Evolutionary conservation across 1,140 invertebrate species (phyloP).

Genomic region (Sinonovacula constricta): DNA sequence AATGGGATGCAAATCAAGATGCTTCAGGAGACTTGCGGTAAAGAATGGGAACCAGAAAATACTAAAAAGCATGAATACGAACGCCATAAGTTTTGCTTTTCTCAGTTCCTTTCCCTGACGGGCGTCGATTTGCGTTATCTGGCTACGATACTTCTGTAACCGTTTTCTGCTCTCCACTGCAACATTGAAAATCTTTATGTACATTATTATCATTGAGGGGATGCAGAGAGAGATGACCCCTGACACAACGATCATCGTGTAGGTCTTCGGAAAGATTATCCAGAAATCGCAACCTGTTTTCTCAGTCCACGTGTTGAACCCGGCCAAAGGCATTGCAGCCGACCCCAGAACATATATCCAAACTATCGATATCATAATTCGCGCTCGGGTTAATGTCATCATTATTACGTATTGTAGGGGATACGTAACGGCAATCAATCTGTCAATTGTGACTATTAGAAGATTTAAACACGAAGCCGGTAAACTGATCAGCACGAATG

Average conservation of each 20-base stretch:
- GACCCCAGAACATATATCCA: background rate
- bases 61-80: slow-evolving; percentile 1
- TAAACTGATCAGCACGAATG: slow-evolving; percentile 4
- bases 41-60: slow-evolving; percentile 17
- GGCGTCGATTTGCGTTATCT: background rate
- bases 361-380: background rate
- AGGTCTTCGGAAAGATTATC: background rate
- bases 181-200: slow-evolving; percentile 2
- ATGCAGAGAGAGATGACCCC: background rate
- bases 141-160: background rate
- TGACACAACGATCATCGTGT: background rate
- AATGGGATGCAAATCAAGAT: background rate
- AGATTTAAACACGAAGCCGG: background rate
- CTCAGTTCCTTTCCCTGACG: background rate
- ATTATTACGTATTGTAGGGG: background rate
- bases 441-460: background rate
- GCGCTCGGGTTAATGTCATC: background rate
- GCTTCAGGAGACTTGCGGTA: background rate
- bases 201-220: background rate
- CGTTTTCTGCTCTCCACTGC: background rate
- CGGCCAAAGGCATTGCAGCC: background rate
- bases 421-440: background rate
- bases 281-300: background rate
- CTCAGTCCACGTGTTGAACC: background rate
- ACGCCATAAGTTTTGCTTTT: background rate